Evolutionary conservation across 2,113 vertebrate species (phyloP), one percentile per base, ranked within the genome.

Genomic region (Morone chrysops): DNA sequence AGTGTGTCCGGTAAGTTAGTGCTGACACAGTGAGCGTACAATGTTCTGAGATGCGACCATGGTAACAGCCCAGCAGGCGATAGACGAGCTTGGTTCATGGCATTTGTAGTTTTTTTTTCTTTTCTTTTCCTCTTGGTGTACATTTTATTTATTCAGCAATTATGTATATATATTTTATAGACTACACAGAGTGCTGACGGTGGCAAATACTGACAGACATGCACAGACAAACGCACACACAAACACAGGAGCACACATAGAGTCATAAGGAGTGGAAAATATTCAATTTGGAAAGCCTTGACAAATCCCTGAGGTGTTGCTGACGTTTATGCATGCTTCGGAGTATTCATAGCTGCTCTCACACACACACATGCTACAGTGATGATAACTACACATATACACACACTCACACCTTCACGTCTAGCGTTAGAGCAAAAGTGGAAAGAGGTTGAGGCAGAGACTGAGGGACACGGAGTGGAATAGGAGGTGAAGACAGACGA

Each of bases 81-180:
- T 83, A 67, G 43, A 59, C 11, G 56, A 83, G 75, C 56, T 54
- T 1, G n/a, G 68, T 78, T 67, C 36, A 40, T 61, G 45, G 69
- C 68, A 73, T 85, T 86, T 79, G 86, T 80, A 85, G 57, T 72
- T 83, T 80, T 57, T 73, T 72, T 66, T 72, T 69, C 9, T 17
- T 11, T 14, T 48, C 63, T 90, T 77, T 84, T 92, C 45, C 71
- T 87, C 80, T 82, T 83, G 59, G 80, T 89, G 89, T 90, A 86
- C 85, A 83, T 92, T 93, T 94, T 92, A 93, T 93, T 94, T 93
- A 93, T 93, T 94, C 92, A 93, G 88, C 89, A 92, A 93, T 93
- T 93, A 90, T 89, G 90, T 89, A 91, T 94, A 93, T 90, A 93
- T 93, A 90, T 93, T 92, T 93, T 60, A 94, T 90, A 69, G 80